Base-by-base conservation (phyloP, 35 echinoderm and acorn worm genomes). In the Anneissia japonica region DNA sequence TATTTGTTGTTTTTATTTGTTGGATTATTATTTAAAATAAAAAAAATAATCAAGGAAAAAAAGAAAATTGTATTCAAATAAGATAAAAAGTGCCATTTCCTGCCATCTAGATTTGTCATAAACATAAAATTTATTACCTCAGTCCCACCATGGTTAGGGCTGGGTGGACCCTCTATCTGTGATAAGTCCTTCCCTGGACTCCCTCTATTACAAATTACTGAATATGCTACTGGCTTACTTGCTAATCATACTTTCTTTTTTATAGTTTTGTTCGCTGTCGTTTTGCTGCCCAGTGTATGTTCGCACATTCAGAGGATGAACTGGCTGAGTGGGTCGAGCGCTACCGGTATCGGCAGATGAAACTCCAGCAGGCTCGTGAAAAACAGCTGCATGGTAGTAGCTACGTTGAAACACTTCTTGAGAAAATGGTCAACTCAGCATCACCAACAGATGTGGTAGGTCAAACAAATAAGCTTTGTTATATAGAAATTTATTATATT, bases 231-330 rank as follows among this genome's bases (percentile, higher is more conserved):
- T n/a, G n/a, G n/a, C n/a, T n/a, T n/a, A n/a, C n/a, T n/a, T n/a
- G n/a, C n/a, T n/a, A n/a, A n/a, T n/a, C n/a, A n/a, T n/a, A n/a
- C n/a, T n/a, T n/a, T n/a, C 51, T 14, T 64, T 64, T 64, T 31
- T 88, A 26, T 79, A 99, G 95, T 36, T 87, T 74, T 78, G 41
- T 81, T 9, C 93, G 89, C 51, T 98, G 96, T 84, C 89, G 96
- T 29, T 99, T 99, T 80, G 89, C 86, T 34, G 92, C 94, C 43
- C 91, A 93, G 82, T 99, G 96, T 82, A 94, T 92, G 31, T 86
- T 55, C 3, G 96, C 96, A 33, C 96, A 99, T 74, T 94, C 92
- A n/a, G 96, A 99, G 37, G 96, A 99, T 19, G 96, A 99, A 72
- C 79, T 99, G 17, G 92, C 89, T 2, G 96, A 99, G 76, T 99